phyloP scores from a whole-genome alignment of 2,113 vertebrate genomes.

The Dendrocopos noguchii region DNA sequence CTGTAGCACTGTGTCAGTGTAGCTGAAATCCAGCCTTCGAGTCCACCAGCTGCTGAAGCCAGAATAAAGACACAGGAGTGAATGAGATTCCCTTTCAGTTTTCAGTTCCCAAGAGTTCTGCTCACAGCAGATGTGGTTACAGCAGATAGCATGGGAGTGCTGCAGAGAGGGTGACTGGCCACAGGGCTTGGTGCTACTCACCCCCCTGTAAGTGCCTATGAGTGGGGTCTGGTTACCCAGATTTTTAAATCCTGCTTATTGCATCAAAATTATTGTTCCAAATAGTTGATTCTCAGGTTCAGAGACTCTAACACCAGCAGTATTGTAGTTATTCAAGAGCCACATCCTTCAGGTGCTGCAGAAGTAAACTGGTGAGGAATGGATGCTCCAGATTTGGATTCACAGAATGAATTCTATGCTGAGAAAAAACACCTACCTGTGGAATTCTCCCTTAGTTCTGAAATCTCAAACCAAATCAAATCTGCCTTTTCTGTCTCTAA shows the following conservation, averaged over 20 bases:
- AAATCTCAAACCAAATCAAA: background rate
- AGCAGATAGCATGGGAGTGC: rapidly evolving
- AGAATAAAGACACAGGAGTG: background rate
- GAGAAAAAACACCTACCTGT: background rate
- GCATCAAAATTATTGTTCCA: background rate
- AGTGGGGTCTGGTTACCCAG: too few species aligned
- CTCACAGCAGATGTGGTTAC: rapidly evolving
- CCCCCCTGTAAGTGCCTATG: rapidly evolving
- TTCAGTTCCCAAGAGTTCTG: background rate
- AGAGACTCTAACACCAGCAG: background rate
- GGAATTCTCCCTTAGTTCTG: background rate
- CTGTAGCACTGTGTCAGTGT: background rate
- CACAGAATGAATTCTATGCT: background rate
- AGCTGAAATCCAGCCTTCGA: background rate
- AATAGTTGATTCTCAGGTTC: background rate
- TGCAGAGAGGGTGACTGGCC: background rate
- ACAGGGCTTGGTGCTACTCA: background rate
- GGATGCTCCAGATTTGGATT: background rate
- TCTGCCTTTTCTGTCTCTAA: background rate
- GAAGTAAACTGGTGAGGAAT: background rate
- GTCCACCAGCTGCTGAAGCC: background rate
- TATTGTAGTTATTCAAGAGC: background rate
- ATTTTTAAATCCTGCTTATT: background rate
- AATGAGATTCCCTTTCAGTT: background rate
- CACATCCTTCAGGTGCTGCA: background rate